These are phyloP conservation scores for Pammene fasciana DNA, from an alignment of 2,888 invertebrate genomes.

Conservation along the genomic window DNA sequence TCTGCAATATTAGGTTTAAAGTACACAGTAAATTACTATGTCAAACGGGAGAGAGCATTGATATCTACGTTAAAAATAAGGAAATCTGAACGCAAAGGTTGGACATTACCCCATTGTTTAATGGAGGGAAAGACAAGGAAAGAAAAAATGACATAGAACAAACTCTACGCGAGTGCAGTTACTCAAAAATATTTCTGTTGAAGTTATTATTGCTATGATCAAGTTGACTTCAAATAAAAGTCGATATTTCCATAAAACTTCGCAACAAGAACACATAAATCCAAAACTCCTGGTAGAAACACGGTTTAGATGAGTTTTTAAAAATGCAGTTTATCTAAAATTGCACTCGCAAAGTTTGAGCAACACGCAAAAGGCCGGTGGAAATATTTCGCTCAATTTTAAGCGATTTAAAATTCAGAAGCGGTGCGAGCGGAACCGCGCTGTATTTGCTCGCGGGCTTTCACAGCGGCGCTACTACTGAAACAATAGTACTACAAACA, in stretches of 20 bases:
- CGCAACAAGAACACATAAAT: not conserved
- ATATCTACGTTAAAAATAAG: no score
- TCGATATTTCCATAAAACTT: not conserved
- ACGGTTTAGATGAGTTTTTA: conserved; percentile 14
- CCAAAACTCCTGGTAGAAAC: not conserved
- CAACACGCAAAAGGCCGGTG: conserved; percentile 22
- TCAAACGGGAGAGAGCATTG: no score
- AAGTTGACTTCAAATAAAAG: not conserved
- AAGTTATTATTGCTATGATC: not conserved
- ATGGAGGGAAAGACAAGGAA: no score
- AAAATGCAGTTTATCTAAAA: conserved; percentile 33
- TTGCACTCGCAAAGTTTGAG: conserved; percentile 12
- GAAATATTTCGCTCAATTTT: conserved; percentile 36
- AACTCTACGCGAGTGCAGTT: not conserved
- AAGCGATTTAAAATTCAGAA: conserved; percentile 37
- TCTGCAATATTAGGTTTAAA: no score
- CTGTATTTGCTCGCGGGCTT: conserved; percentile 25
- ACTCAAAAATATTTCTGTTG: not conserved
- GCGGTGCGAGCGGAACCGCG: conserved; percentile 27
- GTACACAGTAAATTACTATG: no score
- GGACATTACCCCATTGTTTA: no score
- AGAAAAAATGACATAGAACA: no score
- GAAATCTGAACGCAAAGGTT: no score
- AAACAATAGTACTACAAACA: not conserved
- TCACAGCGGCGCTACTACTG: conserved; percentile 18